Percentiles rank a stretch among this genome's conserved stretches.
These are phyloP conservation scores for Pseudorhiza aurosa DNA, from an alignment of 30 jellyfish, hydroid and myxozoan species.

Conservation along the genomic window DNA sequence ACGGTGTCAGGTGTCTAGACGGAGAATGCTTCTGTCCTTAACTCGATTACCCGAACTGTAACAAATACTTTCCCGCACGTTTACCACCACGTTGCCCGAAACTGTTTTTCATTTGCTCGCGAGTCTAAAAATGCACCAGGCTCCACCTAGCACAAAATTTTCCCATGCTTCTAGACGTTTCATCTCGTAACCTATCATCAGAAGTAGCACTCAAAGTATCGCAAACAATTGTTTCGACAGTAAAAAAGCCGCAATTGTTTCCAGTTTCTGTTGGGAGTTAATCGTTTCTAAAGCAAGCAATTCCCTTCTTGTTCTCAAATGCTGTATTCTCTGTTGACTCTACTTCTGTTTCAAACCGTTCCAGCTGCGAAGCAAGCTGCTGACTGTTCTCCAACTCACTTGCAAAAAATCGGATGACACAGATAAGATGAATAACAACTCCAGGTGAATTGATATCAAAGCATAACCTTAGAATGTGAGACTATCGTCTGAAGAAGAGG, in stretches of 20 bases:
- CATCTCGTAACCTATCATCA: neutral
- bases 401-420: neutral
- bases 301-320: neutral
- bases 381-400: slow-evolving; percentile 19
- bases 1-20: no score
- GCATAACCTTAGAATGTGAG: no score
- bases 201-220: neutral
- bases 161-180: neutral
- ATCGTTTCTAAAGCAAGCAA: slow-evolving; percentile 11
- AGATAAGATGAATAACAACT: neutral
- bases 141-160: neutral
- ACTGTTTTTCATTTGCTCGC: no score
- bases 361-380: slow-evolving; percentile 29
- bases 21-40: no score
- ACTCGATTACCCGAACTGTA: no score
- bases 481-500: no score
- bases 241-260: neutral
- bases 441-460: slow-evolving; percentile 15
- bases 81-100: no score
- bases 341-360: neutral
- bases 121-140: no score
- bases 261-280: neutral
- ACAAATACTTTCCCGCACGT: no score
- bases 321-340: neutral
- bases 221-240: neutral